Conservation (phyloP, 2,888 invertebrate genomes). For the Acanthosepion lycidas region DNA sequence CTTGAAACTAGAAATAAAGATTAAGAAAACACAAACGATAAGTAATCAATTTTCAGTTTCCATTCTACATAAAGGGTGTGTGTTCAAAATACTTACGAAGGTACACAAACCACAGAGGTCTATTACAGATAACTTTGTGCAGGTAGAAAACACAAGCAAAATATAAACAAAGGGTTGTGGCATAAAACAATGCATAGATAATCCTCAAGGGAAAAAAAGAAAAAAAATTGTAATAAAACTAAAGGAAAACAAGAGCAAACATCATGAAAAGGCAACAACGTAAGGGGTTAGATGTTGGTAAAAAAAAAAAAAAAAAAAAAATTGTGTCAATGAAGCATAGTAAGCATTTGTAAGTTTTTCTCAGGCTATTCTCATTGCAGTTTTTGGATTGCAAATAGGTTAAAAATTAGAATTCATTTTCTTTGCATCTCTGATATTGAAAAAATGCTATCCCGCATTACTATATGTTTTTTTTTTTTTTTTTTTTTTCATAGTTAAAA, state of each 20-base stretch:
- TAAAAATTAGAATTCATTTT: background rate
- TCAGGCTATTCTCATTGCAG: background rate
- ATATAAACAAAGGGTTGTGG: background rate
- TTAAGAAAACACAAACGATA: background rate
- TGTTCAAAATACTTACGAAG: background rate
- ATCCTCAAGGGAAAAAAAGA: background rate
- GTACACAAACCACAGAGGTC: background rate
- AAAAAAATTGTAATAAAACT: background rate
- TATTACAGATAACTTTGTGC: background rate
- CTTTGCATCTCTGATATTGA: background rate
- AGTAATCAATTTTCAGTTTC: background rate
- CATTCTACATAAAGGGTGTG: background rate
- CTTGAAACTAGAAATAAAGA: background rate
- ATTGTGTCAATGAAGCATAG: background rate
- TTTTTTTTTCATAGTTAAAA: too few relatives aligned
- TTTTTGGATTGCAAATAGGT: background rate
- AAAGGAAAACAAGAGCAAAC: conserved; percentile 1
- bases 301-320: background rate
- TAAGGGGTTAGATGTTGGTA: background rate
- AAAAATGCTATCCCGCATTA: too few relatives aligned
- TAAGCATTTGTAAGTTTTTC: background rate
- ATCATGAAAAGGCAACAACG: background rate
- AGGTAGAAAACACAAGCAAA: background rate
- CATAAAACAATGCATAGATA: background rate
- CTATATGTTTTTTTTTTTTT: too few relatives aligned